These are phyloP conservation scores for Pogona vitticeps DNA, from an alignment of 2,113 vertebrate species.

Conservation along the genomic window DNA sequence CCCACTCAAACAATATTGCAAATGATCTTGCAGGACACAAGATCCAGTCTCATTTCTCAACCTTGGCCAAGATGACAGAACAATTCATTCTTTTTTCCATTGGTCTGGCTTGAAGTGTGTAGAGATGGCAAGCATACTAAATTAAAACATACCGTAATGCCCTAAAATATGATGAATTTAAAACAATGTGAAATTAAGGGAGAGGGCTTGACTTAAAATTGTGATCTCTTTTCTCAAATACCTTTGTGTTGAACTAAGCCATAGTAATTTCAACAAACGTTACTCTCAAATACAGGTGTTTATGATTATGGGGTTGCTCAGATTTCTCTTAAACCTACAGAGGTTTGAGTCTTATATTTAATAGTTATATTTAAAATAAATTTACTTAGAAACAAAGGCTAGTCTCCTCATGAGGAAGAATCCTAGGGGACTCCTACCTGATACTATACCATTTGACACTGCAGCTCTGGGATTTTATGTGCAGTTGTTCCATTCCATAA, in stretches of 20 bases:
- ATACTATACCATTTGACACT: neutral
- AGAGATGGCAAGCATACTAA: neutral
- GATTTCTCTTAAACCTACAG: neutral
- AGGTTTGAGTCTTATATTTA: neutral
- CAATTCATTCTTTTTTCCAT: neutral
- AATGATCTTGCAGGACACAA: neutral
- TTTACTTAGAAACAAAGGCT: neutral
- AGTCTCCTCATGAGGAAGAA: neutral
- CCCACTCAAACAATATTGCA: neutral
- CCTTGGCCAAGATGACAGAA: neutral
- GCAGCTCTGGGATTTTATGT: neutral
- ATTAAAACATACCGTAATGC: neutral
- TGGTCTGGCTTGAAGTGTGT: neutral
- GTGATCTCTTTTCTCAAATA: neutral
- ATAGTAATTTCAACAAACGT: neutral
- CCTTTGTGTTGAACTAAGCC: neutral
- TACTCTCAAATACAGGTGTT: neutral
- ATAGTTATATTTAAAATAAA: neutral
- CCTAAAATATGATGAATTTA: neutral
- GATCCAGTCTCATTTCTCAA: neutral
- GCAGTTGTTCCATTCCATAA: neutral
- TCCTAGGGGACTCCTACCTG: neutral
- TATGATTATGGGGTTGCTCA: neutral
- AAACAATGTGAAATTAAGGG: neutral
- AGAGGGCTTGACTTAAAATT: neutral